Percentiles rank a stretch among this genome's conserved stretches.
phyloP scores from a whole-genome alignment of 2,888 invertebrate species.

The Ashinkailepas kermadecensis region DNA sequence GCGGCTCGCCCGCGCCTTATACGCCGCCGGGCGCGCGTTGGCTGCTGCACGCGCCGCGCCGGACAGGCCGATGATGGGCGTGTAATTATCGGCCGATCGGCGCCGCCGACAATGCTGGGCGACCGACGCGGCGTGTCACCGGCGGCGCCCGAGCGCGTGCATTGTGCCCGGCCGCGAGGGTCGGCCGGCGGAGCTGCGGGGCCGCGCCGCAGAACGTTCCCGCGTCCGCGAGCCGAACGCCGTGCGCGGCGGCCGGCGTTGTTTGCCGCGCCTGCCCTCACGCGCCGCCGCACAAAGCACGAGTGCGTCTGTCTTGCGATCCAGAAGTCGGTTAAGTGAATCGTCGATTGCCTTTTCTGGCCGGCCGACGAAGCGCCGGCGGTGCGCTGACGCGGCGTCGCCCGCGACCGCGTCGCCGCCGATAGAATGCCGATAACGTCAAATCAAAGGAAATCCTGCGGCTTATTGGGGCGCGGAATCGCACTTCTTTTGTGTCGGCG shows the following conservation, averaged over 20 bases:
- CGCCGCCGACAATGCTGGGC: not conserved
- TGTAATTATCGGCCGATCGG: no score
- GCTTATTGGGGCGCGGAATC: not conserved
- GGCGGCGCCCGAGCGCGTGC: no score
- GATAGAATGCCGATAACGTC: not conserved
- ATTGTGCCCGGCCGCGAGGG: no score
- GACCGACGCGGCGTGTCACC: not conserved
- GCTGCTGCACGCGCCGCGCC: not conserved
- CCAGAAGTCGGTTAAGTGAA: not conserved
- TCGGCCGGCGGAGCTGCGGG: no score
- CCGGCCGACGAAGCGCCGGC: not conserved
- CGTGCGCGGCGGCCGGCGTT: no score
- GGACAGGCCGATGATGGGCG: not conserved
- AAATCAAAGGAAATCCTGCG: not conserved
- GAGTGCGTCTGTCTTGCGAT: no score
- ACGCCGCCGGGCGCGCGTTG: not conserved
- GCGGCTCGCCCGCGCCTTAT: not conserved
- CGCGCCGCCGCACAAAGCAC: no score
- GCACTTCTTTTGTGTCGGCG: constrained; percentile 7
- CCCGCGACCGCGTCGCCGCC: not conserved
- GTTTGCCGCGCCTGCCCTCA: not conserved
- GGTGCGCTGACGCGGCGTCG: not conserved
- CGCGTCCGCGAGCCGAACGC: no score
- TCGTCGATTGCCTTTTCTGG: not conserved
- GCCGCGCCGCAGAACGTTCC: no score